Evolutionary conservation across 2,113 vertebrate genomes (phyloP).

Genomic region (Coptodon bakossiorum): DNA sequence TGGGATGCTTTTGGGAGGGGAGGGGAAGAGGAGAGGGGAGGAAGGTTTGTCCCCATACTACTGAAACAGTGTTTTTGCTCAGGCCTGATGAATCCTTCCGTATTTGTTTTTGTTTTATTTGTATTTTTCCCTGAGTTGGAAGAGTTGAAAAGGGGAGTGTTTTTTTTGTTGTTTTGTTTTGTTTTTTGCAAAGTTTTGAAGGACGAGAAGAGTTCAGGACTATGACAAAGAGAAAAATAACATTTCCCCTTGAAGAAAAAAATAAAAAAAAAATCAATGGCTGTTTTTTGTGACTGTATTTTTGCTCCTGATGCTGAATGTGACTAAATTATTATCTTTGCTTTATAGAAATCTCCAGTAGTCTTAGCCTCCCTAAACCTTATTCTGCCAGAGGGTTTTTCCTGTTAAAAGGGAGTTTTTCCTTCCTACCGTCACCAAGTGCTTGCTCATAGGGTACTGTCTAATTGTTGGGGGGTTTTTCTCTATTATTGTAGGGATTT

Average conservation of each 20-base stretch:
- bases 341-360: neutral
- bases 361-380: neutral
- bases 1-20: conserved; percentile 39
- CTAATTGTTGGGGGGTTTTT: accelerated
- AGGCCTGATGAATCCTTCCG: conserved; percentile 67
- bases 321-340: neutral
- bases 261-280: conserved; percentile 55
- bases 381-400: neutral
- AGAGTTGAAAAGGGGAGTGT: conserved; percentile 47
- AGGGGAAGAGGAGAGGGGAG: conserved; percentile 17
- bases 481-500: neutral
- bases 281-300: conserved; percentile 38
- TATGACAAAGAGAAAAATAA: conserved; percentile 72
- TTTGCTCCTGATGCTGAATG: neutral
- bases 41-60: conserved; percentile 50
- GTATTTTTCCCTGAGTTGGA: conserved; percentile 63
- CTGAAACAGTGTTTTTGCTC: conserved; percentile 72
- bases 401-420: neutral
- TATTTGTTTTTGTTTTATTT: conserved; percentile 62
- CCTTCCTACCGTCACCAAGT: neutral
- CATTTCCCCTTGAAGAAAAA: conserved; percentile 71
- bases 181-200: conserved; percentile 44
- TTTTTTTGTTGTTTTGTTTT: neutral
- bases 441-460: neutral
- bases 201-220: conserved; percentile 57